Percentiles rank a stretch among this genome's conserved stretches.
Evolutionary conservation across 2,113 vertebrate species (phyloP).

Genomic region (Pica pica): DNA sequence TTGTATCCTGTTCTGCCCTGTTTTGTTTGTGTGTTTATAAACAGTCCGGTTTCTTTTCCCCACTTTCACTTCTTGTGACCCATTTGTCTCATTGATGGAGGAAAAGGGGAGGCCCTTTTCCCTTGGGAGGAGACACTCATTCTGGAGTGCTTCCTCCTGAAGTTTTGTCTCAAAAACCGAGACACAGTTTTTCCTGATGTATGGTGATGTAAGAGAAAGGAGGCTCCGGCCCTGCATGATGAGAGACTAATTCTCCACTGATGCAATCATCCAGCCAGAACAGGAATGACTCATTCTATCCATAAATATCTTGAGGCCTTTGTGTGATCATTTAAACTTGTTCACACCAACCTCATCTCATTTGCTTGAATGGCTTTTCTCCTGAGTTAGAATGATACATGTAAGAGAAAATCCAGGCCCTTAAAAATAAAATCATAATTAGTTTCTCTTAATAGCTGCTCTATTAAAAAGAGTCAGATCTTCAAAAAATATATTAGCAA

Average conservation of each 20-base stretch:
- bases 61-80: too few relatives aligned
- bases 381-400: not conserved
- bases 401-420: not conserved
- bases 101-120: too few relatives aligned
- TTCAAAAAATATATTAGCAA: not conserved
- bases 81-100: too few relatives aligned
- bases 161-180: too few relatives aligned
- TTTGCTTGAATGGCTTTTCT: constrained; percentile 4
- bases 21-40: too few relatives aligned
- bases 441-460: not conserved
- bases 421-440: constrained; percentile 34
- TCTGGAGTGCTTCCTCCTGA: too few relatives aligned
- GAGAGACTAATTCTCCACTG: not conserved
- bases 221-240: not conserved
- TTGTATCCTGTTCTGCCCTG: too few relatives aligned
- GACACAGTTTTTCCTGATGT: not conserved
- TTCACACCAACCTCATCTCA: constrained; percentile 5
- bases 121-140: too few relatives aligned
- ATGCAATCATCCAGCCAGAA: not conserved
- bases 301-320: constrained; percentile 10
- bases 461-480: not conserved
- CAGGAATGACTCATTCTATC: constrained; percentile 11
- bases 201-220: not conserved
- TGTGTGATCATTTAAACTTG: not conserved
- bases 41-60: too few relatives aligned